A percentile compares a stretch with the other conserved stretches of the same genome.
These are phyloP conservation scores for Sinonovacula constricta DNA, from an alignment of 1,140 invertebrate species.

Conservation along the genomic window DNA sequence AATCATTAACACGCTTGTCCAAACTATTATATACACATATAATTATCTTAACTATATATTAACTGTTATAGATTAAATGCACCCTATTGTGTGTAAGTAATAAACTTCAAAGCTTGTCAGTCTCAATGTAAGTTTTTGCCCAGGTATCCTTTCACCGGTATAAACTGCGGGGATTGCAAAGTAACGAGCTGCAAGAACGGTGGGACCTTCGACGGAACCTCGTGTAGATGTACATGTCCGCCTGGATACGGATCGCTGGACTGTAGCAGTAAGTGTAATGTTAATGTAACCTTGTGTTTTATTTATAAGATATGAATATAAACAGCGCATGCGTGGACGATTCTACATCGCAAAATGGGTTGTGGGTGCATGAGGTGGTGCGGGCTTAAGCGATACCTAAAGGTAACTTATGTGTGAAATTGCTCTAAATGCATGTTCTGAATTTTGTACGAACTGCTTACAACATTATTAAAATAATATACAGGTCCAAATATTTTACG, in stretches of 20 bases:
- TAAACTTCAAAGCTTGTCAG: too few species aligned
- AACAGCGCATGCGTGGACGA: neutral
- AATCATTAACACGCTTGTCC: too few species aligned
- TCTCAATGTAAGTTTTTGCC: neutral
- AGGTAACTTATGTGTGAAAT: neutral
- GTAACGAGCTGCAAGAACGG: neutral
- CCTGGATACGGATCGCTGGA: neutral
- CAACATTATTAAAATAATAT: too few species aligned
- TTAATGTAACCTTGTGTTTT: neutral
- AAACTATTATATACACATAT: too few species aligned
- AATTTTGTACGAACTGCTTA: neutral
- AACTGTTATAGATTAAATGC: too few species aligned
- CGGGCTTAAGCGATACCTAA: neutral
- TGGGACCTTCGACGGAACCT: neutral
- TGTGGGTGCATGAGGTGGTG: neutral
- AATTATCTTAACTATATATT: too few species aligned
- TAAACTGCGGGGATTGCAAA: neutral
- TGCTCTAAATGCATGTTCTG: neutral
- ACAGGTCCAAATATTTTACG: too few species aligned
- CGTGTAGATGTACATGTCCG: conserved; percentile 1
- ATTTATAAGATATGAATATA: neutral
- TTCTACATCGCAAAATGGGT: neutral
- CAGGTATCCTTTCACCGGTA: conserved; percentile 1
- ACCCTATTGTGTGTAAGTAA: too few species aligned
- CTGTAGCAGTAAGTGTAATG: neutral